Base-by-base conservation (phyloP, 2,113 vertebrate species). In the Equus quagga region DNA sequence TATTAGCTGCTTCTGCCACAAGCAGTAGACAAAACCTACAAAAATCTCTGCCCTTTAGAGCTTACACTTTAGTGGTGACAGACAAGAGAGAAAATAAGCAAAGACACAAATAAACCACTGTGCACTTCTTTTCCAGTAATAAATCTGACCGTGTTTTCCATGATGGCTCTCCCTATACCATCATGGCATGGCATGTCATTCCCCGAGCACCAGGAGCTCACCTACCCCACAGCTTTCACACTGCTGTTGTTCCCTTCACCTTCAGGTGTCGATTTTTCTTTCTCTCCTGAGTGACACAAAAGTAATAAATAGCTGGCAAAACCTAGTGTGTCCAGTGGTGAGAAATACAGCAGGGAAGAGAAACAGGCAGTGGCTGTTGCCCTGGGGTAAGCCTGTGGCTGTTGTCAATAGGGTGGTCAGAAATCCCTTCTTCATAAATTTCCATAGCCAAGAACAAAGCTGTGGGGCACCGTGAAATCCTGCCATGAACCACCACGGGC, bases 171-270 rank as follows among this genome's bases (percentile, higher is more conserved):
- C 31, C n/a, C 9, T 24, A 3, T 33, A 14, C 33, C 28, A 21
- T 31, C 6, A 2, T 5, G 12, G 9, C 12, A 2, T 3, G 5
- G 12, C 10, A 4, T 8, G 24, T n/a, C 24, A 4, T 28, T 78
- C 44, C 54, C 31, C 23, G 18, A 60, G 36, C 23, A 31, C 51
- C 26, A 13, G 31, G 23, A 65, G 13, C 89, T 26, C n/a, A 15
- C 44, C 2, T 31, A 15, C 44, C 4, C 69, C 13, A 21, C 18
- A 69, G 65, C 41, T 2, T 28, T 65, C 41, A 56, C 23, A 11
- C 3, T 14, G 18, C 73, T 21, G 3, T 24, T 10, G 5, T 62
- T 46, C 73, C 28, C 60, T 84, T 60, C 21, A 60, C 82, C 69
- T 87, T 21, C 0, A 3, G 0, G 1, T 8, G 24, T 54, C 23